These are phyloP conservation scores for Momotus momota DNA, from an alignment of 2,797 vertebrate species.

Conservation along the genomic window DNA sequence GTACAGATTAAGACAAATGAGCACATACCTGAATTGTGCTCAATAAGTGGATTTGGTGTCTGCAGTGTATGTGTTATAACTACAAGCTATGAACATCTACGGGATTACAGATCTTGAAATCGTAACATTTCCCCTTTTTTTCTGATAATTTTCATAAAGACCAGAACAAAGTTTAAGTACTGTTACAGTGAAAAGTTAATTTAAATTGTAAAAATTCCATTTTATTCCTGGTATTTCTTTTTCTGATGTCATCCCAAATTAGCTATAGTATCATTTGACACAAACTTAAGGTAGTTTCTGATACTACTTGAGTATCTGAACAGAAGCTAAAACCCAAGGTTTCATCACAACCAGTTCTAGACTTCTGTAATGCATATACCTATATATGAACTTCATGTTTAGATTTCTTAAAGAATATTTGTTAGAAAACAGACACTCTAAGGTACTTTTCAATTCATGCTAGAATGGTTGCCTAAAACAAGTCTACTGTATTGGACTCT, in stretches of 20 bases:
- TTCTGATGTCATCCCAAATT: neutral
- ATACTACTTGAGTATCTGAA: neutral
- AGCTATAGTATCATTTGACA: neutral
- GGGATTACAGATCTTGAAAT: neutral
- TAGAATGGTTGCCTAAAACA: neutral
- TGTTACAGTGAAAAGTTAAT: neutral
- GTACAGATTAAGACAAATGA: neutral
- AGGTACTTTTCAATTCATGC: neutral
- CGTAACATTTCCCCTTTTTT: neutral
- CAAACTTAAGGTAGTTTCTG: neutral
- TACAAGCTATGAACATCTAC: neutral
- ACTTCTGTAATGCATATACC: neutral
- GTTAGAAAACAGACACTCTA: neutral
- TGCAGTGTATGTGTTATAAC: neutral
- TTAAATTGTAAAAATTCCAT: neutral
- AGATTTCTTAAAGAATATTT: neutral
- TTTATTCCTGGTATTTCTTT: neutral
- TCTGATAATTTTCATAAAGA: neutral
- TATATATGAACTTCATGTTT: neutral
- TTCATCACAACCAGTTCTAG: neutral
- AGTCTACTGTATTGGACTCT: neutral
- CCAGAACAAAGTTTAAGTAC: neutral
- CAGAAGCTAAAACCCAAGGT: neutral
- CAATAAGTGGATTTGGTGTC: neutral
- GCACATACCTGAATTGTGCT: neutral